Percentiles rank a stretch among this genome's conserved stretches.
These are phyloP conservation scores for Blennius ocellaris DNA, from an alignment of 2,113 vertebrate species.

Conservation along the genomic window DNA sequence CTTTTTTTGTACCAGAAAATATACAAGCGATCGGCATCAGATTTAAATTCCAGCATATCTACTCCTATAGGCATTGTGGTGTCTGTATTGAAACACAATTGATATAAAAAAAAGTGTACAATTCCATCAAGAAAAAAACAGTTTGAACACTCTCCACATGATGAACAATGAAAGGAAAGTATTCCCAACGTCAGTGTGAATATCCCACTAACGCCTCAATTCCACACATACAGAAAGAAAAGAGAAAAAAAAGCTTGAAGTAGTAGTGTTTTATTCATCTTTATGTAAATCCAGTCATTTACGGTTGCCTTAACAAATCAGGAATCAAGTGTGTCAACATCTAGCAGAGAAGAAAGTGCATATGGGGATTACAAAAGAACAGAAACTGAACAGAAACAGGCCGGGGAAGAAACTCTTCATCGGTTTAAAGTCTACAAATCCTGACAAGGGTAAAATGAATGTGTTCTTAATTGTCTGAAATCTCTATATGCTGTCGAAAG, in stretches of 20 bases:
- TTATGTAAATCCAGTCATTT: constrained; percentile 81
- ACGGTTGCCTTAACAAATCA: constrained; percentile 78
- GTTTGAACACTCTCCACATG: constrained; percentile 17
- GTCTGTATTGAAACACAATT: constrained; percentile 19
- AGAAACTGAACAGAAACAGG: constrained; percentile 49
- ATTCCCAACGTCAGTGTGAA: constrained; percentile 37
- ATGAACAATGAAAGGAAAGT: constrained; percentile 43
- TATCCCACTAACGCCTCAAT: constrained; percentile 27
- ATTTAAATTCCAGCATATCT: constrained; percentile 13
- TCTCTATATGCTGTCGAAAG: constrained; percentile 66
- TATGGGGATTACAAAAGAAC: constrained; percentile 72
- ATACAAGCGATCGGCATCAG: constrained; percentile 8
- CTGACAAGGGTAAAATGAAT: constrained; percentile 63
- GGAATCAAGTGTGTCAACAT: constrained; percentile 77
- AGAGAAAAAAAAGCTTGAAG: constrained; percentile 48
- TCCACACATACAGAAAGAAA: constrained; percentile 37
- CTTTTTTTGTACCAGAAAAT: constrained; percentile 40
- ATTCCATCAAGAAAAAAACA: constrained; percentile 21
- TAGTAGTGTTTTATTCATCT: constrained; percentile 83
- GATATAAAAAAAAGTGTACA: constrained; percentile 22
- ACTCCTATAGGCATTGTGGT: constrained; percentile 10
- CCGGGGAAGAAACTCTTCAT: constrained; percentile 39
- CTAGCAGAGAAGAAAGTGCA: constrained; percentile 72
- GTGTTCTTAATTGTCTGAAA: constrained; percentile 67
- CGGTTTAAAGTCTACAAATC: constrained; percentile 63